Evolutionary conservation across 2,888 invertebrate species (phyloP).

Genomic region (Julus scanicus): DNA sequence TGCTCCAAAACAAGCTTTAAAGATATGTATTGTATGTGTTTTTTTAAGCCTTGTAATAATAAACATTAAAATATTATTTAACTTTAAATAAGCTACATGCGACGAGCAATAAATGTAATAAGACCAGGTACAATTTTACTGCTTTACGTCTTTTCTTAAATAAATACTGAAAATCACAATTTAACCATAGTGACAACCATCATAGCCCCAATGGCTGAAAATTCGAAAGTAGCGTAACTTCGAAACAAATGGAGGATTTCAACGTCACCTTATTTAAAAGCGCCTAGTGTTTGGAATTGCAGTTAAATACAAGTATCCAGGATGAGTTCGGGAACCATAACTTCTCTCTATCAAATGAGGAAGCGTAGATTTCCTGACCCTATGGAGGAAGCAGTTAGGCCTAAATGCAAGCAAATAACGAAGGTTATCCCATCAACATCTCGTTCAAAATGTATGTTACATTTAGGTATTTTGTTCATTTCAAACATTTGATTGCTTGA

Average conservation of each 20-base stretch:
- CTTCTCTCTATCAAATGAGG: constrained; percentile 20
- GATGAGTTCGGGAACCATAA: constrained; percentile 27
- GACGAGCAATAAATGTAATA: too few relatives aligned
- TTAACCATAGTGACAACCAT: too few relatives aligned
- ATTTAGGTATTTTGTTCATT: neutral
- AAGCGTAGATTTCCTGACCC: neutral
- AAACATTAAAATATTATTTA: neutral
- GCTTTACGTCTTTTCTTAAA: too few relatives aligned
- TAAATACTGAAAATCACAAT: neutral
- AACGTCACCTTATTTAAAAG: neutral
- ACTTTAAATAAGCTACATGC: neutral
- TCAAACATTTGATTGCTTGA: neutral
- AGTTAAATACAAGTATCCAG: neutral
- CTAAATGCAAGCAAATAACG: constrained; percentile 29
- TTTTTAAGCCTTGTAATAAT: neutral
- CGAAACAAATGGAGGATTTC: neutral
- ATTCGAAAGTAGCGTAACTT: too few relatives aligned
- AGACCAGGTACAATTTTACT: too few relatives aligned
- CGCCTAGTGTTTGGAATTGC: neutral
- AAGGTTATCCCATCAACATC: neutral
- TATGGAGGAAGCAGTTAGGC: neutral
- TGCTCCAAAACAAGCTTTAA: neutral
- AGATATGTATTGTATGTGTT: neutral
- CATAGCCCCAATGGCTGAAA: too few relatives aligned
- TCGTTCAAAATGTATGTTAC: neutral